Evolutionary conservation across 2,113 vertebrate species (phyloP).

Genomic region (Rhabdornis inornatus): DNA sequence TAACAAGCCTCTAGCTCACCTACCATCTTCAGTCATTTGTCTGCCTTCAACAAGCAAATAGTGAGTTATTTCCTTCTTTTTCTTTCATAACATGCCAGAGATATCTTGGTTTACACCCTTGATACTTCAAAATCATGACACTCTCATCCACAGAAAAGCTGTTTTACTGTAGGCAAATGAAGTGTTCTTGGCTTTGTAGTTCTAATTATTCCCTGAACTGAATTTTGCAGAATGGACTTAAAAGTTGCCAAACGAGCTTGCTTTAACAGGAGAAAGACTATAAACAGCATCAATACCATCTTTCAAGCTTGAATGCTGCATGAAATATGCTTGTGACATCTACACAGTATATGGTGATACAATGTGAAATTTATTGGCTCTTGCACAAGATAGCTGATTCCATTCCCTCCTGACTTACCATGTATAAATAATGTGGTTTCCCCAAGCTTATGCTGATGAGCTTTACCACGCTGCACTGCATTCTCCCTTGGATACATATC

Average conservation of each 20-base stretch:
- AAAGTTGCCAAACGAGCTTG: neutral
- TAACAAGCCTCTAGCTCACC: neutral
- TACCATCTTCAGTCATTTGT: neutral
- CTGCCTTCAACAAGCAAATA: neutral
- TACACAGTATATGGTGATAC: neutral
- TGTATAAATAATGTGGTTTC: neutral
- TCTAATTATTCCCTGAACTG: slow-evolving; percentile 10
- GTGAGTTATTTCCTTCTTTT: slow-evolving; percentile 12
- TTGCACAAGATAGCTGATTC: neutral
- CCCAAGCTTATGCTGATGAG: neutral
- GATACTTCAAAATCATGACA: slow-evolving; percentile 23
- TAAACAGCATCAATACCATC: neutral
- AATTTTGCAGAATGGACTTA: neutral
- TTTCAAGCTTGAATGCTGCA: neutral
- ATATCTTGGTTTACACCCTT: neutral
- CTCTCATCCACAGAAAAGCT: neutral
- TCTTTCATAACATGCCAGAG: neutral
- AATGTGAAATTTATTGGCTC: neutral
- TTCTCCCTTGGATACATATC: neutral
- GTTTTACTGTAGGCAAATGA: neutral
- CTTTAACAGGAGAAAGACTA: neutral
- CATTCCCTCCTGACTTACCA: neutral
- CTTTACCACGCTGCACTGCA: neutral
- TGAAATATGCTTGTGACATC: neutral
- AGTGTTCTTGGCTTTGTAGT: neutral